Conservation (phyloP, 1,140 invertebrate species). For the Hyles euphorbiae region DNA sequence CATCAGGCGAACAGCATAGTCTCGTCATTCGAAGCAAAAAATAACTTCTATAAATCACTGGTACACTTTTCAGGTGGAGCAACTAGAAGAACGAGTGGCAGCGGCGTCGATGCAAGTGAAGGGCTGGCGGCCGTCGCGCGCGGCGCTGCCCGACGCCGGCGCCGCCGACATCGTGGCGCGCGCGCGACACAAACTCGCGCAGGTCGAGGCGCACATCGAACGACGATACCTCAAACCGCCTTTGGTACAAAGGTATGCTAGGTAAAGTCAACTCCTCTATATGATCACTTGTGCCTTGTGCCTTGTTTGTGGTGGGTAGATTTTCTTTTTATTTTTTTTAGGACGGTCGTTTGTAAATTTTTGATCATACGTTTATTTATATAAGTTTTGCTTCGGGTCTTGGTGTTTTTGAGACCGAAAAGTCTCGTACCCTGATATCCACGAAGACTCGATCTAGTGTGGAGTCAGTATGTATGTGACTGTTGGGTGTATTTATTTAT, state of each 20-base stretch:
- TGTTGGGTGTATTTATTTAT: too few relatives aligned
- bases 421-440: too few relatives aligned
- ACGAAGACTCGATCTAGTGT: too few relatives aligned
- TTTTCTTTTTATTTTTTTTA: constrained; percentile 8
- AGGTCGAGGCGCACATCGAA: constrained; percentile 93
- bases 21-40: too few relatives aligned
- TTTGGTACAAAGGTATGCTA: constrained; percentile 78
- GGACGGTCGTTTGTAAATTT: too few relatives aligned
- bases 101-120: constrained; percentile 96
- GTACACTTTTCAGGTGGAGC: constrained; percentile 79
- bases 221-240: constrained; percentile 95
- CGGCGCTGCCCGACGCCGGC: constrained; percentile 77
- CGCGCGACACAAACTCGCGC: constrained; percentile 81
- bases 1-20: too few relatives aligned
- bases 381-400: too few relatives aligned
- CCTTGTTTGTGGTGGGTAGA: constrained; percentile 11
- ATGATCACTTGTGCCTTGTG: constrained; percentile 10
- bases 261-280: constrained; percentile 32
- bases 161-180: constrained; percentile 76
- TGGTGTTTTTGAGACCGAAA: too few relatives aligned
- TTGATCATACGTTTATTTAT: too few relatives aligned
- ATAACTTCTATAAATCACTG: background rate
- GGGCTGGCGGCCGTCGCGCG: constrained; percentile 91
- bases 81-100: constrained; percentile 93
- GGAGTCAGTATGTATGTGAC: too few relatives aligned